Conservation (phyloP, 2,113 vertebrate species). For the Rallus limicola region DNA sequence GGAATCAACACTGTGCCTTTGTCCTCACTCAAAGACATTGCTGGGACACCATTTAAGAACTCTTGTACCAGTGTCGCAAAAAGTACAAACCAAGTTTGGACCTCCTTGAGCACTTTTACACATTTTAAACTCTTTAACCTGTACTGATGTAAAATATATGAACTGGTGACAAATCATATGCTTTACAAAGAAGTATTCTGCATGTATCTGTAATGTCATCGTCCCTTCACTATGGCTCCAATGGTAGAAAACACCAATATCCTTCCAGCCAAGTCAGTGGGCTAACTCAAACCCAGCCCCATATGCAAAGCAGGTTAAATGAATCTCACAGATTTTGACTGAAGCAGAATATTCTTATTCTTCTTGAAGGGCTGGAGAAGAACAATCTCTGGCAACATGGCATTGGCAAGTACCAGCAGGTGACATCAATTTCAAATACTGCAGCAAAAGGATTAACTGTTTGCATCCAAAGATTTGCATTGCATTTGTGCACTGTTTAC, state of each 20-base stretch:
- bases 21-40: not conserved
- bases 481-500: no score
- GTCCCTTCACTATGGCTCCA: not conserved
- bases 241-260: not conserved
- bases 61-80: not conserved
- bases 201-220: not conserved
- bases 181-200: not conserved
- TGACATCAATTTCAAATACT: not conserved
- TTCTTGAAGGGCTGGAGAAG: not conserved
- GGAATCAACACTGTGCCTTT: not conserved
- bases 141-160: not conserved
- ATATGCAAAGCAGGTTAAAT: not conserved
- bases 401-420: not conserved
- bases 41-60: not conserved
- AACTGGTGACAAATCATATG: not conserved
- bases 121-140: not conserved
- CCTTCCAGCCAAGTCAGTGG: not conserved
- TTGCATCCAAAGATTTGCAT: not conserved
- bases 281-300: not conserved
- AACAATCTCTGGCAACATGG: not conserved
- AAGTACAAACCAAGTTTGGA: not conserved
- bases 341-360: not conserved
- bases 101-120: not conserved
- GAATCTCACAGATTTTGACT: not conserved
- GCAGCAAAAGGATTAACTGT: rapidly evolving